A percentile compares a stretch with the other conserved stretches of the same genome.
These are phyloP conservation scores for Carapus acus DNA, from an alignment of 2,797 vertebrate genomes.

Conservation along the genomic window DNA sequence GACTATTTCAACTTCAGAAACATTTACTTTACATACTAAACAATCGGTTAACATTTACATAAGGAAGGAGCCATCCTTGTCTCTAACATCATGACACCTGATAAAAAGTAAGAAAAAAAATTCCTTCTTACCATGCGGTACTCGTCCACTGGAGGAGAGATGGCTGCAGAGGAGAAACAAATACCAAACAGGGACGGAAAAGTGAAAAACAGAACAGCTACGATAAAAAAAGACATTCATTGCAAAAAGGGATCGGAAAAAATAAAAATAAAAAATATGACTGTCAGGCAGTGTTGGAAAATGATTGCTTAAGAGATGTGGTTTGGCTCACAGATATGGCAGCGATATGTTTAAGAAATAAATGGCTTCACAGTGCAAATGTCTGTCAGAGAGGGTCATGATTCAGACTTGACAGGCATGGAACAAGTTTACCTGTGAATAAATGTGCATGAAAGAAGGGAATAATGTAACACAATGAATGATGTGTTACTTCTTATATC, in stretches of 20 bases:
- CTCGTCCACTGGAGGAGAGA: slow-evolving; percentile 70
- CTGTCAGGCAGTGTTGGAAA: too few relatives aligned
- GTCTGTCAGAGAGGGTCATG: background rate
- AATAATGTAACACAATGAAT: background rate
- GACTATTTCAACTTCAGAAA: background rate
- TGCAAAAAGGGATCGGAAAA: background rate
- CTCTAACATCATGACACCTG: background rate
- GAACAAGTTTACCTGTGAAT: slow-evolving; percentile 4
- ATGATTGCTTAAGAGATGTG: too few relatives aligned
- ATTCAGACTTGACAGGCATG: background rate
- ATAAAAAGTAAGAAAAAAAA: background rate
- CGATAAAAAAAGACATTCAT: slow-evolving; percentile 37
- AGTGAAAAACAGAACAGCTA: too few relatives aligned
- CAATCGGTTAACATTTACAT: background rate
- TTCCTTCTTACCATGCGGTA: slow-evolving; percentile 78
- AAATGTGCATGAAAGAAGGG: slow-evolving; percentile 1
- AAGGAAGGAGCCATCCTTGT: too few relatives aligned
- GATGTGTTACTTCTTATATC: too few relatives aligned
- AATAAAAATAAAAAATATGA: slow-evolving; percentile 9
- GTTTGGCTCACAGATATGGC: background rate
- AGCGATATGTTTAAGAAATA: background rate
- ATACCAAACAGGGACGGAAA: too few relatives aligned
- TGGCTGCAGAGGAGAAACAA: slow-evolving; percentile 69
- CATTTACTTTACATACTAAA: background rate
- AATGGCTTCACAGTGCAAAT: background rate